A percentile compares a stretch with the other conserved stretches of the same genome.
These are phyloP conservation scores for Agonopterix heracliana DNA, from an alignment of 2,888 invertebrate genomes.

Conservation along the genomic window DNA sequence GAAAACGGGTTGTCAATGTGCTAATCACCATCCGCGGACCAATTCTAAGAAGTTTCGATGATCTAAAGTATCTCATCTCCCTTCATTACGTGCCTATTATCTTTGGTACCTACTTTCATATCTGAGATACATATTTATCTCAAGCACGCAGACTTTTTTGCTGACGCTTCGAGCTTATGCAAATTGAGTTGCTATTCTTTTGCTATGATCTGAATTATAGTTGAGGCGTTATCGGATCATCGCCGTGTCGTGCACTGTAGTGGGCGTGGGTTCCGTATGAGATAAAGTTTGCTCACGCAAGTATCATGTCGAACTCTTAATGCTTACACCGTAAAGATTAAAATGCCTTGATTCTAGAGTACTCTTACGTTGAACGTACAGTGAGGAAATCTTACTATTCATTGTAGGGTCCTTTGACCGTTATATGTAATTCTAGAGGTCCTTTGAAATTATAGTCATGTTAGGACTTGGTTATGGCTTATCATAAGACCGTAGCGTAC, in stretches of 20 bases:
- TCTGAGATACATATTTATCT: not conserved
- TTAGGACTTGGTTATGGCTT: too few species aligned
- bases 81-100: too few species aligned
- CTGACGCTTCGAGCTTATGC: conserved; percentile 19
- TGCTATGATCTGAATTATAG: conserved; percentile 23
- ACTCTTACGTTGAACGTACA: not conserved
- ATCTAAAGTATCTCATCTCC: too few species aligned
- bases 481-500: too few species aligned
- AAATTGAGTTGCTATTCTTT: conserved; percentile 27
- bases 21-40: too few species aligned
- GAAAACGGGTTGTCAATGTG: too few species aligned
- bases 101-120: too few species aligned
- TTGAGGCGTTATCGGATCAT: conserved; percentile 18
- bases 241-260: not conserved
- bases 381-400: conserved; percentile 1
- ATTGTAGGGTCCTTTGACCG: conserved; percentile 2
- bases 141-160: conserved; percentile 13
- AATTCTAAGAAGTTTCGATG: too few species aligned
- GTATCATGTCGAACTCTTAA: too few species aligned
- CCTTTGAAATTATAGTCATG: not conserved
- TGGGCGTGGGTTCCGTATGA: not conserved
- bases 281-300: too few species aligned
- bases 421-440: conserved; percentile 1
- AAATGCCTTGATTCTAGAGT: too few species aligned
- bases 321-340: too few species aligned